phyloP scores from a whole-genome alignment of 1,140 invertebrate genomes.

The Achatina immaculata region DNA sequence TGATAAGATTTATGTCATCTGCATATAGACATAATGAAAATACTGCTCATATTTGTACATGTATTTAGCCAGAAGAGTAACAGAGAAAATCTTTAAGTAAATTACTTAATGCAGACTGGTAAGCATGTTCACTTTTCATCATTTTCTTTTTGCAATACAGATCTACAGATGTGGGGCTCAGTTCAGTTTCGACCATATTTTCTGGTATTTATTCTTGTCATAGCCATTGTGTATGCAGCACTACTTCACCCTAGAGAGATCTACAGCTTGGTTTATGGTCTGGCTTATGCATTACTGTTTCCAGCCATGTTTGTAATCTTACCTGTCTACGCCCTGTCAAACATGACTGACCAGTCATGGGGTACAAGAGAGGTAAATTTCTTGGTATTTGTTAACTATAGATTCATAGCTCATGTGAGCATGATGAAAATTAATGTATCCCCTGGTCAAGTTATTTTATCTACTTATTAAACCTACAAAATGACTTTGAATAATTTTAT shows the following conservation, averaged over 20 bases:
- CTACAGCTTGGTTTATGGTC: conserved; percentile 42
- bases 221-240: conserved; percentile 45
- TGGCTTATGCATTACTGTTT: conserved; percentile 47
- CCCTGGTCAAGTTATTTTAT: neutral
- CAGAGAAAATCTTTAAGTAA: too few species aligned
- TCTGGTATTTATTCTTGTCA: conserved; percentile 46
- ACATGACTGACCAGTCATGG: conserved; percentile 54
- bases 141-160: conserved; percentile 24
- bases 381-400: neutral
- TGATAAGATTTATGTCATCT: too few species aligned
- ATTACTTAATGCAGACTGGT: too few species aligned
- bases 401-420: neutral
- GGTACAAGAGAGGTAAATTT: conserved; percentile 44
- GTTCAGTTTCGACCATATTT: conserved; percentile 51
- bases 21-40: too few species aligned
- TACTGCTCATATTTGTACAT: neutral
- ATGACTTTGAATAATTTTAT: too few species aligned
- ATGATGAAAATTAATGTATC: neutral
- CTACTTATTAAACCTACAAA: neutral
- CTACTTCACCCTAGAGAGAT: conserved; percentile 45
- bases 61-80: too few species aligned
- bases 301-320: conserved; percentile 53
- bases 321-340: conserved; percentile 48
- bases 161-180: conserved; percentile 33
- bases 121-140: too few species aligned